These are phyloP conservation scores for Salvelinus namaycush DNA, from an alignment of 2,113 vertebrate species.

Conservation along the genomic window DNA sequence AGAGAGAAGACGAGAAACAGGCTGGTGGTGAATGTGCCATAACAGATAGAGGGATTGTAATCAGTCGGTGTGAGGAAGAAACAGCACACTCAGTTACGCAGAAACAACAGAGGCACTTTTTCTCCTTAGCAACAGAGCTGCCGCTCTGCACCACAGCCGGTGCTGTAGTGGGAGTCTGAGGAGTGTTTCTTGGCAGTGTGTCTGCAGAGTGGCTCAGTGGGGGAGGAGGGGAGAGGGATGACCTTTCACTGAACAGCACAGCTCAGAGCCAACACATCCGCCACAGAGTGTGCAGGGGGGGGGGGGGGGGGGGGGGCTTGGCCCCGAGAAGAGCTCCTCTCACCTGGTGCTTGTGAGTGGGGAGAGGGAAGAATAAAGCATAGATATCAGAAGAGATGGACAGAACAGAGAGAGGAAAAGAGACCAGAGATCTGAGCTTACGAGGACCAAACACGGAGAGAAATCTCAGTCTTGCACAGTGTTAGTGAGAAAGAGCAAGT, in stretches of 20 bases:
- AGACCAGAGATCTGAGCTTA: neutral
- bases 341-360: neutral
- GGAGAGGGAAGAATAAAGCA: conserved; percentile 3
- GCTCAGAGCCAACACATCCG: neutral
- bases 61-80: conserved; percentile 6
- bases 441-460: neutral
- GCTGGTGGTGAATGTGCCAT: conserved; percentile 11
- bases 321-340: neutral
- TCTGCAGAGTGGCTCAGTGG: conserved; percentile 20
- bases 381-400: neutral
- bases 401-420: neutral
- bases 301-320: neutral
- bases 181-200: conserved; percentile 4
- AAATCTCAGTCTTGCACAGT: neutral
- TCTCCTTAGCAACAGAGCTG: conserved; percentile 45
- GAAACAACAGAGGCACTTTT: neutral
- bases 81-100: neutral
- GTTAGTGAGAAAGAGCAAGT: neutral
- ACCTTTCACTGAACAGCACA: conserved; percentile 3
- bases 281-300: neutral
- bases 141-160: neutral
- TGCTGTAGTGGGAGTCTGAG: neutral
- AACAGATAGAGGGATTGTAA: conserved; percentile 8
- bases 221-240: neutral
- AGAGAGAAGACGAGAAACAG: neutral